Percentiles rank a stretch among this genome's conserved stretches.
phyloP scores from a whole-genome alignment of 1,140 invertebrate genomes.

The Limonius californicus region DNA sequence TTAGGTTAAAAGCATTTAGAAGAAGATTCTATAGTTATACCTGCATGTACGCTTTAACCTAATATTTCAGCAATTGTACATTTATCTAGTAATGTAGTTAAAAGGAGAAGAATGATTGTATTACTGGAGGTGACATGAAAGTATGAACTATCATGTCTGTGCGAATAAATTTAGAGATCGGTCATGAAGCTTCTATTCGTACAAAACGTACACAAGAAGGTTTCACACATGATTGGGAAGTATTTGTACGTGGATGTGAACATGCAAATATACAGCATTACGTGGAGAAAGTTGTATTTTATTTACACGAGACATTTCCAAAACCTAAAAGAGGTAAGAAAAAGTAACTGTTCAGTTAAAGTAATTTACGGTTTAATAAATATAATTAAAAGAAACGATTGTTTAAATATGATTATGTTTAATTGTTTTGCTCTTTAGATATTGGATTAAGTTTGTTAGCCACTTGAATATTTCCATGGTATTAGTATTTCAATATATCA shows the following conservation, averaged over 20 bases:
- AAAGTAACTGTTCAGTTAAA: no score
- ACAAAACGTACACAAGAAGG: conserved; percentile 77
- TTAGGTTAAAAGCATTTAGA: no score
- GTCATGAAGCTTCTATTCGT: conserved; percentile 78
- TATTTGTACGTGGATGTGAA: conserved; percentile 88
- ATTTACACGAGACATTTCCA: conserved; percentile 86
- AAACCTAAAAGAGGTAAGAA: conserved; percentile 85
- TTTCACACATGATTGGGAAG: conserved; percentile 96
- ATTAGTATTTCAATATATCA: background rate
- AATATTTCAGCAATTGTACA: no score
- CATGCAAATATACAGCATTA: conserved; percentile 83
- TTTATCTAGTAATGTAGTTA: background rate
- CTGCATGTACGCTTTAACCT: background rate
- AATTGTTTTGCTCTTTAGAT: no score
- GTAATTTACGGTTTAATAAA: conserved; percentile 7
- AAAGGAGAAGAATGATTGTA: background rate
- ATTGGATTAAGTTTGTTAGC: no score
- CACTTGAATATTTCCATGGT: background rate
- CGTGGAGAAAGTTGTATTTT: conserved; percentile 93
- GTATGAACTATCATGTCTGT: conserved; percentile 63
- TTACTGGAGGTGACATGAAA: background rate
- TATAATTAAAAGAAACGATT: background rate
- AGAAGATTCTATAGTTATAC: background rate
- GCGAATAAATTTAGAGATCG: conserved; percentile 86
- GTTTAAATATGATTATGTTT: no score